Conservation (phyloP, 2,888 invertebrate genomes). For the Helobdella robusta region DNA sequence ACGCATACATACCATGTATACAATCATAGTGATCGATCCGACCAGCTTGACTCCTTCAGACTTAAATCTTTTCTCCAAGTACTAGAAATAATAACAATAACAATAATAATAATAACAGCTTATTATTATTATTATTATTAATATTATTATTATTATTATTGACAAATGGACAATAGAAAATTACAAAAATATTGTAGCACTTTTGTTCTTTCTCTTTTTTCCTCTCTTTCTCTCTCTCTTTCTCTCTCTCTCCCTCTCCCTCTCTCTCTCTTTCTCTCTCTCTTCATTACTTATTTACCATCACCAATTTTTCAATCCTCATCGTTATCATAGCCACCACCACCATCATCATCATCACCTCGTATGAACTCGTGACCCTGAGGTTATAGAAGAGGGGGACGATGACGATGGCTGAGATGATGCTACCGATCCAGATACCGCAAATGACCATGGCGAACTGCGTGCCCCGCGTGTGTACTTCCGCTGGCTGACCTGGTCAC, state of each 20-base stretch:
- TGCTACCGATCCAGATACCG: conserved; percentile 31
- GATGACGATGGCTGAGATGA: conserved; percentile 31
- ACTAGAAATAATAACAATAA: conserved; percentile 13
- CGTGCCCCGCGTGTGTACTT: conserved; percentile 34
- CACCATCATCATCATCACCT: not conserved
- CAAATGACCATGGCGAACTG: conserved; percentile 28
- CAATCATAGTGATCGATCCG: conserved; percentile 8
- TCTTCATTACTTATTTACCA: not conserved
- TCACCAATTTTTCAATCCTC: too few species aligned
- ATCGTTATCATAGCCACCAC: too few species aligned
- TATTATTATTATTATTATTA: too few species aligned
- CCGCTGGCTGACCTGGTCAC: conserved; percentile 31
- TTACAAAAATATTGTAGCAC: not conserved
- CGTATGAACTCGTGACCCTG: conserved; percentile 21
- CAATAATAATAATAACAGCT: too few species aligned
- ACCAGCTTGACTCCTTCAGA: conserved; percentile 4
- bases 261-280: too few species aligned
- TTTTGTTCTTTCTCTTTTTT: not conserved
- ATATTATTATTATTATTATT: not conserved
- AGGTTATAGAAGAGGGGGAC: conserved; percentile 33
- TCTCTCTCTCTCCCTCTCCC: not conserved
- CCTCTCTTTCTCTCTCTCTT: not conserved
- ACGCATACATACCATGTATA: not conserved
- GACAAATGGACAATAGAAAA: not conserved
- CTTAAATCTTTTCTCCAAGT: not conserved